phyloP scores from a whole-genome alignment of 2,888 invertebrate species.

The Lutraria lutraria region DNA sequence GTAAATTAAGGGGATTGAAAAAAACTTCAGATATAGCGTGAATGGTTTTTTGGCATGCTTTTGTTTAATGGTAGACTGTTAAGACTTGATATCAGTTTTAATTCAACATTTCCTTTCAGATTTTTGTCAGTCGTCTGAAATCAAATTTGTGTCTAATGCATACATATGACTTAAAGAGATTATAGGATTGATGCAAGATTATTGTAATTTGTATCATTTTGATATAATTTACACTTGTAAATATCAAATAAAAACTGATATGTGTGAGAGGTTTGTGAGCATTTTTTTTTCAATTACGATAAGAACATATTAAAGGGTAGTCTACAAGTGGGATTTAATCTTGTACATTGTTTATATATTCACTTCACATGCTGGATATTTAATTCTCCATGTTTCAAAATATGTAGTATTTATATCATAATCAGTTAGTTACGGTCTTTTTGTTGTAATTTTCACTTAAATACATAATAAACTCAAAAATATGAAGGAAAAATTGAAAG shows the following conservation, averaged over 20 bases:
- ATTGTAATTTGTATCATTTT: background rate
- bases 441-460: background rate
- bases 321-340: background rate
- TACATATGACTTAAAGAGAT: background rate
- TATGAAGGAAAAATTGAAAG: background rate
- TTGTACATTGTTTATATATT: conserved; percentile 8
- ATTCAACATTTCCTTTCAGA: background rate
- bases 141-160: background rate
- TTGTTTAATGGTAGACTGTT: background rate
- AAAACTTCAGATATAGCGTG: conserved; percentile 1
- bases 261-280: background rate
- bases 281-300: background rate
- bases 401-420: conserved; percentile 10
- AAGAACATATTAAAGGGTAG: background rate
- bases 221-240: background rate
- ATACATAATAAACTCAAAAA: background rate
- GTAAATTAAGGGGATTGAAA: background rate
- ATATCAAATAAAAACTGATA: background rate
- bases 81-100: background rate
- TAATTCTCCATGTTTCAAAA: background rate
- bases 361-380: background rate
- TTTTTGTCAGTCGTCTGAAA: background rate
- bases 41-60: background rate
- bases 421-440: background rate
- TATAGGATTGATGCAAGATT: background rate